Evolutionary conservation across 2,113 vertebrate species (phyloP).

Genomic region (Craseonycteris thonglongyai): DNA sequence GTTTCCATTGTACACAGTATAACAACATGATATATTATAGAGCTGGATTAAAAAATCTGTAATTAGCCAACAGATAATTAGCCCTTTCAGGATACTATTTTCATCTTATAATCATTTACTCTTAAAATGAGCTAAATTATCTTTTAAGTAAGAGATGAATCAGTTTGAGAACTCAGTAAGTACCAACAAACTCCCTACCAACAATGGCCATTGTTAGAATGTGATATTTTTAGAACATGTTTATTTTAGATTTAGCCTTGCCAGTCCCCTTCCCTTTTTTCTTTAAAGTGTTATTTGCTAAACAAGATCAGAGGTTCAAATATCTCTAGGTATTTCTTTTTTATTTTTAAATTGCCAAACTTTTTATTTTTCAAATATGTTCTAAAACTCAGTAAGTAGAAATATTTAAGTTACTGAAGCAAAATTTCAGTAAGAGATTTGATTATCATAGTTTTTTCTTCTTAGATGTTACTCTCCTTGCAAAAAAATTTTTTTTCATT

Average conservation of each 20-base stretch:
- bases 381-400: not conserved
- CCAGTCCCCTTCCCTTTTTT: not conserved
- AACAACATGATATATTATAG: constrained; percentile 32
- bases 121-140: constrained; percentile 57
- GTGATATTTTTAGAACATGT: not conserved
- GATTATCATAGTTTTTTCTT: not conserved
- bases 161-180: constrained; percentile 8
- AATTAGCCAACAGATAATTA: constrained; percentile 67
- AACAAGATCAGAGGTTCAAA: not conserved
- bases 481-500: not conserved
- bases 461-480: not conserved
- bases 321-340: not conserved
- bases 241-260: not conserved
- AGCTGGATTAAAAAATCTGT: constrained; percentile 49
- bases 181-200: not conserved
- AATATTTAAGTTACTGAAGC: constrained; percentile 28
- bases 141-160: constrained; percentile 20
- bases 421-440: constrained; percentile 8
- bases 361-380: constrained; percentile 7
- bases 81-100: constrained; percentile 46
- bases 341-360: constrained; percentile 20
- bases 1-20: not conserved
- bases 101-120: constrained; percentile 53
- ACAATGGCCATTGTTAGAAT: not conserved
- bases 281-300: not conserved